Evolutionary conservation across 1,140 invertebrate genomes (phyloP).

Genomic region (Zaprionus kolodkinae): DNA sequence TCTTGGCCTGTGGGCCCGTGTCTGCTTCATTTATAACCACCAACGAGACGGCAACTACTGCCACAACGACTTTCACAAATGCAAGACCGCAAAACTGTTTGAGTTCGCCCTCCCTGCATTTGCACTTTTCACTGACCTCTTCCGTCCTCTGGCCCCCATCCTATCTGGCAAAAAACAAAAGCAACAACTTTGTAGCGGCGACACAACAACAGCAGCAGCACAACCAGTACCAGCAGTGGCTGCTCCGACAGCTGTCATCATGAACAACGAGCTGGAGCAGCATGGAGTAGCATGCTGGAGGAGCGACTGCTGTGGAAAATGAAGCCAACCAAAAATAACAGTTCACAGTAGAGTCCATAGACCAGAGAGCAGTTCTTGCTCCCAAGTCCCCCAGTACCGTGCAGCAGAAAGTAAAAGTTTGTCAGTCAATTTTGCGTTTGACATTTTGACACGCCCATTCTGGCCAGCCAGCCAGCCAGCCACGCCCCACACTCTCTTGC

Average conservation of each 20-base stretch:
- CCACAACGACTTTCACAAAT: constrained; percentile 45
- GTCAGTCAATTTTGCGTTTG: constrained; percentile 70
- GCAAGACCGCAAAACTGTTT: constrained; percentile 80
- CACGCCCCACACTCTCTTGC: neutral
- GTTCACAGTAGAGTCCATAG: constrained; percentile 54
- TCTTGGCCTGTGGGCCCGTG: constrained; percentile 9
- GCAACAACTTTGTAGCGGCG: neutral
- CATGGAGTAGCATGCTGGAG: neutral
- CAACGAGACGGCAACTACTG: constrained; percentile 47
- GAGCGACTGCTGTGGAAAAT: constrained; percentile 28
- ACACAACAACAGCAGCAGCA: constrained; percentile 8
- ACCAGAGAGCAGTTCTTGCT: constrained; percentile 10
- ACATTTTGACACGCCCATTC: constrained; percentile 56
- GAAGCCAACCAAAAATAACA: constrained; percentile 59
- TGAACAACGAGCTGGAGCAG: constrained; percentile 34
- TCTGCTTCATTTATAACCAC: constrained; percentile 55
- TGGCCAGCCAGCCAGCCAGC: constrained; percentile 26
- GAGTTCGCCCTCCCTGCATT: constrained; percentile 62
- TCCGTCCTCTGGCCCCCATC: neutral
- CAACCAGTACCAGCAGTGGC: constrained; percentile 12
- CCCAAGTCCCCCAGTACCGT: neutral
- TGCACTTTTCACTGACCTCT: constrained; percentile 41
- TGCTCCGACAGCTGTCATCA: constrained; percentile 52
- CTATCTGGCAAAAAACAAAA: neutral
- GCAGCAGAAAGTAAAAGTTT: constrained; percentile 70